A percentile compares a stretch with the other conserved stretches of the same genome.
Evolutionary conservation across 2,113 vertebrate species (phyloP).

Genomic region (Festucalex cinctus): DNA sequence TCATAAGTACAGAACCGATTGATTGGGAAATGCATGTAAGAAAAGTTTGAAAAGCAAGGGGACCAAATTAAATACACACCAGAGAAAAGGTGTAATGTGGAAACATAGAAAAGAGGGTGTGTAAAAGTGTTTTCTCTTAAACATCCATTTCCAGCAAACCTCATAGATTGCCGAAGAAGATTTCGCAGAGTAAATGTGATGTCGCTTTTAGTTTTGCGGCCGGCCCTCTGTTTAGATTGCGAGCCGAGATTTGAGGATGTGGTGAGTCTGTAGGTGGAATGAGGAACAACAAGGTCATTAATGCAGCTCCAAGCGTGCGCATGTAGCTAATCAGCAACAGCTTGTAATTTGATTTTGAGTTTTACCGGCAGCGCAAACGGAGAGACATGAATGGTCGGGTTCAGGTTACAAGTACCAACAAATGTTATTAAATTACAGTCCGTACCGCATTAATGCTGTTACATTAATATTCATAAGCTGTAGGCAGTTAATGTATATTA

Average conservation of each 20-base stretch:
- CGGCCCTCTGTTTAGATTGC: neutral
- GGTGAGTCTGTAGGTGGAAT: neutral
- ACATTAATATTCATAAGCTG: neutral
- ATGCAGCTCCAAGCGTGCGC: neutral
- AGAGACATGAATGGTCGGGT: neutral
- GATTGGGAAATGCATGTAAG: neutral
- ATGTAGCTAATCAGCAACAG: slow-evolving; percentile 1
- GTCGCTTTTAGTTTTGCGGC: neutral
- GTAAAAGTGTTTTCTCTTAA: neutral
- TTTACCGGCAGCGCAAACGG: neutral
- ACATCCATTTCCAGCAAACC: too few species aligned
- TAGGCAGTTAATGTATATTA: neutral
- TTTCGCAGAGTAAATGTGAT: neutral
- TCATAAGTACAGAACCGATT: too few species aligned
- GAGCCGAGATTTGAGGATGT: neutral
- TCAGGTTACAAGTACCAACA: neutral
- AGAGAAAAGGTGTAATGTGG: neutral
- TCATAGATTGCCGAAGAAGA: neutral
- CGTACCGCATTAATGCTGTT: neutral
- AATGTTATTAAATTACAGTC: neutral
- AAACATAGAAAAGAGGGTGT: too few species aligned
- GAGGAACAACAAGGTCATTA: neutral
- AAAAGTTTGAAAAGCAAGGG: neutral
- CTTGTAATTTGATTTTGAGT: neutral
- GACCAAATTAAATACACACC: neutral